Evolutionary conservation across 92 coral and sea anemone genomes (phyloP), one percentile per base, ranked within the genome.

Genomic region (Pocillopora grandis): DNA sequence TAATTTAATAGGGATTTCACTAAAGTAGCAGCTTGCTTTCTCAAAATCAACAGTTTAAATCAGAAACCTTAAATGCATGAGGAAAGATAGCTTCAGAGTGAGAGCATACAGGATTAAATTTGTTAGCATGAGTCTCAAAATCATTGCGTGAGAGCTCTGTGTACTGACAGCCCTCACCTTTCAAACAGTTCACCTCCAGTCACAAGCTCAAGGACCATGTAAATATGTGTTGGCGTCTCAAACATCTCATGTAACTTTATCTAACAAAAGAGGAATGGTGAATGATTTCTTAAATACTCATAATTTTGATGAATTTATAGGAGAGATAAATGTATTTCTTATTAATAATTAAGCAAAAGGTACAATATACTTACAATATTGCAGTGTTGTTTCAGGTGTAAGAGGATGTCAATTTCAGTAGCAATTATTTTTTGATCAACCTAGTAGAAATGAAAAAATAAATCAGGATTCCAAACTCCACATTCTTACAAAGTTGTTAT

Each of bases 181-280:
- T 96, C 99, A 91, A 96, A 96, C 62, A 96, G 92, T 82, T 96
- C 99, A 63, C 99, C 99, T 14, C 99, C 99, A 19, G 89, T 92
- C 0, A 96, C 99, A 64, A 90, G 79, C 71, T 96, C 99, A 37
- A 96, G 93, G 8, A 96, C 91, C 90, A 96, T 94, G 83, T 80
- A 85, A 71, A 96, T 87, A 48, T 94, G 95, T 20, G 95, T 86
- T 35, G 90, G 88, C 0, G 95, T 88, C 81, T 96, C 99, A 86
- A 89, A 96, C 36, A 96, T 81, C 80, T 96, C 99, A 59, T 96
- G 87, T 27, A 96, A 80, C 75, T 92, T 94, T 62, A 96, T 93
- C 99, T 96, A 62, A 21, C 63, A 27, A 27, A 27, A 42, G 52
- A 0, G 8, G 52, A 42, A 42, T 42, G 4, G 52, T 42, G 8